Percentiles rank a stretch among this genome's conserved stretches.
Conservation (phyloP, 2,797 vertebrate genomes). For the Chaetodon trifasciatus region DNA sequence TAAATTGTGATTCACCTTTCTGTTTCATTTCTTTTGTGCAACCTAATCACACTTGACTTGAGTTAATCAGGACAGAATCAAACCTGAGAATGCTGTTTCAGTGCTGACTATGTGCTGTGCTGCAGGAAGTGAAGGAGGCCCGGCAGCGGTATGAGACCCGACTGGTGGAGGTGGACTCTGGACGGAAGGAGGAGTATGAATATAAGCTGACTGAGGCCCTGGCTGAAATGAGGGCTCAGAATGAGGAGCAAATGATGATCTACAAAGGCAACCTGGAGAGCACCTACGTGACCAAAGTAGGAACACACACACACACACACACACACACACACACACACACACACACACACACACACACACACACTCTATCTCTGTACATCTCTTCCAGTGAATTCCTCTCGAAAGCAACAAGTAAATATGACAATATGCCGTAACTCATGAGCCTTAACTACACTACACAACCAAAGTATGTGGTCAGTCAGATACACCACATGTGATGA, state of each 20-base stretch:
- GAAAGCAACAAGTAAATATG: too few relatives aligned
- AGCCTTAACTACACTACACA: too few relatives aligned
- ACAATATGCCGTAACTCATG: too few relatives aligned
- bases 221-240: conserved; percentile 89
- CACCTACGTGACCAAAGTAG: conserved; percentile 89
- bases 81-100: neutral
- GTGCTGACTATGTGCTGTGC: neutral
- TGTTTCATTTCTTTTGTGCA: neutral
- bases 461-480: too few relatives aligned
- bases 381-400: too few relatives aligned
- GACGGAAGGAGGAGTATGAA: conserved; percentile 89
- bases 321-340: too few relatives aligned
- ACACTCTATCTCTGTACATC: too few relatives aligned
- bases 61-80: neutral
- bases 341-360: too few relatives aligned
- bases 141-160: conserved; percentile 85
- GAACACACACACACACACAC: neutral
- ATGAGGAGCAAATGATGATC: conserved; percentile 88
- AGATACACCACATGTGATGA: too few relatives aligned
- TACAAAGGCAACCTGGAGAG: conserved; percentile 92
- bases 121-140: conserved; percentile 92
- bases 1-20: neutral
- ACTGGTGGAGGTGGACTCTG: conserved; percentile 91
- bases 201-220: conserved; percentile 90
- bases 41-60: neutral